These are phyloP conservation scores for Spilosoma lubricipeda DNA, from an alignment of 2,888 invertebrate genomes.

Conservation along the genomic window DNA sequence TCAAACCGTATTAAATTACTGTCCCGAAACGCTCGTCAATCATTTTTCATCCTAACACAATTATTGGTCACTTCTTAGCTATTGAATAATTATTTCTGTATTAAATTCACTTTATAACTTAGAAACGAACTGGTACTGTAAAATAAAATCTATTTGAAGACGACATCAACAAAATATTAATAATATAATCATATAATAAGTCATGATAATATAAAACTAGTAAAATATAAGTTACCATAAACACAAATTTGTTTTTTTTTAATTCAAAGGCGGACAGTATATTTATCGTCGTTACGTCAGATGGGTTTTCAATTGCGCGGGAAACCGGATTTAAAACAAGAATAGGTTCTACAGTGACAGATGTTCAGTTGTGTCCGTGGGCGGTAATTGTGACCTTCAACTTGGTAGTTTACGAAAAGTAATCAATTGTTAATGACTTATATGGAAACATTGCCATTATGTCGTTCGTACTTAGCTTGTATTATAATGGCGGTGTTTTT, in stretches of 20 bases:
- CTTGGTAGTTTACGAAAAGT: slow-evolving; percentile 34
- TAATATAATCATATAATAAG: slow-evolving; percentile 39
- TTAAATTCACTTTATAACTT: neutral
- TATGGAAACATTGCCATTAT: slow-evolving; percentile 37
- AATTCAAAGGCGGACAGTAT: slow-evolving; percentile 26
- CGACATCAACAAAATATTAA: slow-evolving; percentile 26
- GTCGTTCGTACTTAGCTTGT: neutral
- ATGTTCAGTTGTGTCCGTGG: slow-evolving; percentile 49
- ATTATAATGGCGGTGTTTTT: neutral
- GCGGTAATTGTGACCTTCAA: slow-evolving; percentile 63
- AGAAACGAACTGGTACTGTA: neutral
- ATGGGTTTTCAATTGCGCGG: slow-evolving; percentile 40
- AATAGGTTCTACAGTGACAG: slow-evolving; percentile 38
- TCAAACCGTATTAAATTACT: neutral
- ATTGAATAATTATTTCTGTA: neutral
- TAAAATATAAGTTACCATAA: slow-evolving; percentile 29
- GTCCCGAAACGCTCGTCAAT: neutral
- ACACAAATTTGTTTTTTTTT: slow-evolving; percentile 37
- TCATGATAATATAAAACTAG: slow-evolving; percentile 41
- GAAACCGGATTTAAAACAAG: slow-evolving; percentile 39
- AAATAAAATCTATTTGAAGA: slow-evolving; percentile 24
- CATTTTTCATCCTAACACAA: neutral
- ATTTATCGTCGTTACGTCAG: slow-evolving; percentile 41
- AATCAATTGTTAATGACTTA: slow-evolving; percentile 47
- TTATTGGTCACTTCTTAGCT: neutral